Conservation (phyloP, 2,797 vertebrate genomes). For the Distichodus sexfasciatus region DNA sequence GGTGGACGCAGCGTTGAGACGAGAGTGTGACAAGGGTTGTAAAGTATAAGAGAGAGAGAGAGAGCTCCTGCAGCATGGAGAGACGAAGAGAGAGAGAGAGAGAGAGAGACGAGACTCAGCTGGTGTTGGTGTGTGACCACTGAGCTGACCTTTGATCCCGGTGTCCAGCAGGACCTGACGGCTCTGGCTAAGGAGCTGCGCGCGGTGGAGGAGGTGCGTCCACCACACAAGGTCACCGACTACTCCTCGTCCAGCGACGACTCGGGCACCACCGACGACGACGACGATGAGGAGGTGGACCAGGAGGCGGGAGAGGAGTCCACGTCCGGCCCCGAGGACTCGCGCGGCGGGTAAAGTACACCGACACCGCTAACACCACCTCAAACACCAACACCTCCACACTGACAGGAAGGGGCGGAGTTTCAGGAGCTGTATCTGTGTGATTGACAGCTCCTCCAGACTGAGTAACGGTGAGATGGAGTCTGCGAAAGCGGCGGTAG, state of each 20-base stretch:
- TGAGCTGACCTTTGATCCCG: conserved; percentile 22
- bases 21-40: too few relatives aligned
- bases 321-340: conserved; percentile 91
- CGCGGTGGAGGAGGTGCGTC: conserved; percentile 91
- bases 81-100: not conserved
- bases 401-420: too few relatives aligned
- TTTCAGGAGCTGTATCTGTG: not conserved
- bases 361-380: too few relatives aligned
- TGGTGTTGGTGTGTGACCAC: not conserved
- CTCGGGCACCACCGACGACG: conserved; percentile 94
- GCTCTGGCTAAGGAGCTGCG: conserved; percentile 94
- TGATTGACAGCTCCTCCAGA: conserved; percentile 70
- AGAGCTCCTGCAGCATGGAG: not conserved
- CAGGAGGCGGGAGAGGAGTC: conserved; percentile 94
- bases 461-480: conserved; percentile 95
- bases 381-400: too few relatives aligned
- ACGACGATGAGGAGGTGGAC: conserved; percentile 95
- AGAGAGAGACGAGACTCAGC: not conserved
- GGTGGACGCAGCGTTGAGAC: too few relatives aligned
- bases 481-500: conserved; percentile 94
- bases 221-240: conserved; percentile 94
- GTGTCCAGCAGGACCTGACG: conserved; percentile 86
- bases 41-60: conserved; percentile 18
- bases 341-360: conserved; percentile 81
- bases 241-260: conserved; percentile 98